A percentile compares a stretch with the other conserved stretches of the same genome.
phyloP scores from a whole-genome alignment of 2,113 vertebrate genomes.

The Amblyornis subalaris region DNA sequence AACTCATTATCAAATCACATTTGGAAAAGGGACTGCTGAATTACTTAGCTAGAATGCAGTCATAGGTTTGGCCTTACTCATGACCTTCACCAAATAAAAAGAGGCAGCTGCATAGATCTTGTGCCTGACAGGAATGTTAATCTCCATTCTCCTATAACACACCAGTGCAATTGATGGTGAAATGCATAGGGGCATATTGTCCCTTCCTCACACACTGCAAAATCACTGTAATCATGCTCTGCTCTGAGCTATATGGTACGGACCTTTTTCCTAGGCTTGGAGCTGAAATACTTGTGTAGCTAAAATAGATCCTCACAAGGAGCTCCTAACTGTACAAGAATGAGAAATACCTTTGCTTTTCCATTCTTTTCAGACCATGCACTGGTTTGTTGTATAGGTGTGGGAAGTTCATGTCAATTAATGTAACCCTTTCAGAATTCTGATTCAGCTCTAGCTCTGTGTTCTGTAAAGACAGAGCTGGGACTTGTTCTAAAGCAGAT shows the following conservation, averaged over 20 bases:
- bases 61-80: conserved; percentile 11
- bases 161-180: not conserved
- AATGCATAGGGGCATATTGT: not conserved
- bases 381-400: not conserved
- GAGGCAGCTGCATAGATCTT: conserved; percentile 2
- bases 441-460: not conserved
- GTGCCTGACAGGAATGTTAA: conserved; percentile 14
- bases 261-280: not conserved
- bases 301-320: not conserved
- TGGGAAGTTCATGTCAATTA: not conserved
- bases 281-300: not conserved
- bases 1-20: not conserved
- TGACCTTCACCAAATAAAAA: conserved; percentile 42
- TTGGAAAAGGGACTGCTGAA: not conserved
- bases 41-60: not conserved
- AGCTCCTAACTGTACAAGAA: not conserved
- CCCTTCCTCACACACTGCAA: not conserved
- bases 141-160: not conserved
- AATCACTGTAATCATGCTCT: not conserved
- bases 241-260: not conserved
- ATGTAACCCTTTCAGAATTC: not conserved
- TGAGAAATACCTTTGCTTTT: not conserved
- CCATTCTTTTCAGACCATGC: not conserved
- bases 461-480: not conserved
- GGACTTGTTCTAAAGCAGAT: not conserved